Percentiles rank a stretch among this genome's conserved stretches.
Evolutionary conservation across 2,797 vertebrate species (phyloP).

Genomic region (Vultur gryphus): DNA sequence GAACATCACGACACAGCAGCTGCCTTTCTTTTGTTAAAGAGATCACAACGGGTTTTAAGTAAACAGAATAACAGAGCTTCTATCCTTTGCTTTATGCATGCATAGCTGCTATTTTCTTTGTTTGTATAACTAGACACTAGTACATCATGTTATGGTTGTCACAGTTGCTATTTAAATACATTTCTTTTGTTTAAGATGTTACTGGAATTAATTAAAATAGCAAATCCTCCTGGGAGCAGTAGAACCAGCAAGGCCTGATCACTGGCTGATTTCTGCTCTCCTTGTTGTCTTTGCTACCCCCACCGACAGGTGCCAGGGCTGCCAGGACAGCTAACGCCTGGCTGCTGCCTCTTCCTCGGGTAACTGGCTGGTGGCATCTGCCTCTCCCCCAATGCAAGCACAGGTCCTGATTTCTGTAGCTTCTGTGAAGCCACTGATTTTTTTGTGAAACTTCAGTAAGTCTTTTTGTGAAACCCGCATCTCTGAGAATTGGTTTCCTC

Average conservation of each 20-base stretch:
- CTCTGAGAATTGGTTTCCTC: background rate
- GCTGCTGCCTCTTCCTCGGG: background rate
- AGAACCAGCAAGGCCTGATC: background rate
- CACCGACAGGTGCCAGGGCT: accelerated
- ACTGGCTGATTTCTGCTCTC: background rate
- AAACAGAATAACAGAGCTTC: background rate
- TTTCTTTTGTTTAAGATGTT: background rate
- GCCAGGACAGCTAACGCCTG: accelerated
- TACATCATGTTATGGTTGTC: background rate
- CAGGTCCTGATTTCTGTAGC: background rate
- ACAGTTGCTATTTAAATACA: background rate
- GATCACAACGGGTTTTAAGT: background rate
- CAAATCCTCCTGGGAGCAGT: background rate
- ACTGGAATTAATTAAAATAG: background rate
- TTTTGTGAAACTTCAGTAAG: background rate
- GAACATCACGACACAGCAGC: background rate
- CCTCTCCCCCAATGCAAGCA: background rate
- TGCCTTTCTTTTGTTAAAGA: background rate
- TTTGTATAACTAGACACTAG: background rate
- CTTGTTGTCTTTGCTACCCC: accelerated
- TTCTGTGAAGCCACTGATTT: background rate
- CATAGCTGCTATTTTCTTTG: background rate
- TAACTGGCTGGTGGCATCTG: background rate
- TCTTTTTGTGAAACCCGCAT: background rate
- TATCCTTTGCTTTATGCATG: background rate